phyloP scores from a whole-genome alignment of 2,888 invertebrate genomes.

The Argyresthia albistria region DNA sequence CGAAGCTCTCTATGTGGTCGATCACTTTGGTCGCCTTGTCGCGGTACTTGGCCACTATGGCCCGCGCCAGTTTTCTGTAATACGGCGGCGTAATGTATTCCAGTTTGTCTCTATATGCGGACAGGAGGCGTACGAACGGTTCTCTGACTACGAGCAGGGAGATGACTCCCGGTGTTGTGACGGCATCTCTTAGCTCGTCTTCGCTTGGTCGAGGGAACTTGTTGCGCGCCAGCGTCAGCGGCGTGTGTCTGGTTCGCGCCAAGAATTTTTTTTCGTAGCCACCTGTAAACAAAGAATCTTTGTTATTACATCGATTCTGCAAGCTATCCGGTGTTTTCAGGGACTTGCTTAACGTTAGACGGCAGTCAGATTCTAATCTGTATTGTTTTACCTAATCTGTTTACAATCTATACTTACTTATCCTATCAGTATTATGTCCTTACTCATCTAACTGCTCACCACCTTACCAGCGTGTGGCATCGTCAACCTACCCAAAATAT shows the following conservation, averaged over 20 bases:
- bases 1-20: conserved; percentile 48
- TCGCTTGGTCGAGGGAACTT: conserved; percentile 78
- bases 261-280: conserved; percentile 75
- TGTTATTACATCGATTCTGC: too few species aligned
- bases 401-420: too few species aligned
- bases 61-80: conserved; percentile 77
- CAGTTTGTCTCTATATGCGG: conserved; percentile 82
- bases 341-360: too few species aligned
- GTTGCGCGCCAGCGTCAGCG: conserved; percentile 77
- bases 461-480: too few species aligned
- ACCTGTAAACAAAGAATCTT: conserved; percentile 34
- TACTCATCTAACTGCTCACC: too few species aligned
- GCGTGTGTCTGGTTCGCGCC: conserved; percentile 72
- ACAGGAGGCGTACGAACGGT: conserved; percentile 80
- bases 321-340: too few species aligned
- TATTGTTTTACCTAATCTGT: too few species aligned
- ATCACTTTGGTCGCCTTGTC: conserved; percentile 36
- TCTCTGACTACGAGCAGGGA: conserved; percentile 80
- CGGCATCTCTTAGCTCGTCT: conserved; percentile 73
- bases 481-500: conserved; percentile 77
- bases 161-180: conserved; percentile 71
- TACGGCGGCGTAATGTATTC: conserved; percentile 79
- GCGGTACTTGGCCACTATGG: conserved; percentile 76
- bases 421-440: too few species aligned
- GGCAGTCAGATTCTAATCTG: too few species aligned